Evolutionary conservation across 2,113 vertebrate species (phyloP), one percentile per base, ranked within the genome.

Genomic region (Paracanthobrama guichenoti): DNA sequence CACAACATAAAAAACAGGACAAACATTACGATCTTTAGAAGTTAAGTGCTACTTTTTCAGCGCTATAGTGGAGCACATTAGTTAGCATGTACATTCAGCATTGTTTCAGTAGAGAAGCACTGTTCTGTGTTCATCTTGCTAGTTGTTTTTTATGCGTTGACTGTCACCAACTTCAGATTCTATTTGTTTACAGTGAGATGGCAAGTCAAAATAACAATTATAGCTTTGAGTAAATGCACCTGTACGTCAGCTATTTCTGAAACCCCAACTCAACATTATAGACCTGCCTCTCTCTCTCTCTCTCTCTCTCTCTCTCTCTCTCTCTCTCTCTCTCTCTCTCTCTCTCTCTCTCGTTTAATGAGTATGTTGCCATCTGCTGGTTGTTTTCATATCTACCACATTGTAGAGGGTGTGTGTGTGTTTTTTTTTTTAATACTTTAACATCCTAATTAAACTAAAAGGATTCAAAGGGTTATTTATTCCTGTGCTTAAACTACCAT

Each of bases 351-450:
- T 20, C 4, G 11, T 55, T 55, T 20, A 55, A 55, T 22, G 18
- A 9, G 2, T 55, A 55, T 55, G 66, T 69, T 69, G 66, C 66
- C 66, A 42, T 69, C 66, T 69, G 66, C 66, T 69, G 66, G 66
- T 69, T 69, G 18, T 22, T 42, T 69, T 42, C 4, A 69, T 69
- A 39, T 20, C 28, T 67, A 10, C 16, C 16, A 67, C 31, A 20
- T 35, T 67, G 20, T 20, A 67, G 3, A 28, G n/a, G 18, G 6
- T 53, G 0, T n/a, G n/a, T n/a, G n/a, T 53, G 16, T 6, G 5
- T 53, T 5, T 50, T 14, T 20, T 12, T 59, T 3, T 10, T 11
- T 6, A 26, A 16, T 66, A 8, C 26, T 66, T 66, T 62, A 55
- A 2, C 16, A 55, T 18, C 28, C 28, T 66, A 26, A 3, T 66